phyloP scores from a whole-genome alignment of 2,113 vertebrate species.

The Menura novaehollandiae region DNA sequence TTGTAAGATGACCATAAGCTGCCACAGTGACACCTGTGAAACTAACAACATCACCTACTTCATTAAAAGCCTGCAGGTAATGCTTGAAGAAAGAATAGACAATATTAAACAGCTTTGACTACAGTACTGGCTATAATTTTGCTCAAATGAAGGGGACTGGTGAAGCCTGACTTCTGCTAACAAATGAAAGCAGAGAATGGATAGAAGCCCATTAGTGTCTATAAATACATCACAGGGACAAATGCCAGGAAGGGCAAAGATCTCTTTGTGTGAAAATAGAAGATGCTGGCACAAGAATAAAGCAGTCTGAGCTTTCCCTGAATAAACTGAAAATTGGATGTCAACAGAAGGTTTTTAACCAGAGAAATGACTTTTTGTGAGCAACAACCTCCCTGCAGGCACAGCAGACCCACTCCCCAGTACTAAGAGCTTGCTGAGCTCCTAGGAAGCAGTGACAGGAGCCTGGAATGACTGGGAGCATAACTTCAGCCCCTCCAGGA shows the following conservation, averaged over 20 bases:
- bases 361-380: not conserved
- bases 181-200: not conserved
- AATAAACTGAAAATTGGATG: constrained; percentile 25
- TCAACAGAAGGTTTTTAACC: constrained; percentile 22
- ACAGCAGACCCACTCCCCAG: not conserved
- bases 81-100: not conserved
- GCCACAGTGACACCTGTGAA: not conserved
- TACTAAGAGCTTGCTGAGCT: not conserved
- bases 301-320: not conserved
- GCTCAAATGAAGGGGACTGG: not conserved
- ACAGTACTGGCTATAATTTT: not conserved
- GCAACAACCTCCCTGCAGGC: not conserved
- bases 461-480: not conserved
- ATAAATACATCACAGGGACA: constrained; percentile 31
- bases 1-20: not conserved
- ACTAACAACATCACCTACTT: not conserved
- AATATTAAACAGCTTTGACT: not conserved
- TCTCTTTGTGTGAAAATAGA: constrained; percentile 30
- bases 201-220: constrained; percentile 6
- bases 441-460: not conserved
- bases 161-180: not conserved
- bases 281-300: constrained; percentile 28
- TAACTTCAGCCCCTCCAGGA: not conserved
- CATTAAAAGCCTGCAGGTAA: not conserved
- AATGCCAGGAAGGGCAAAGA: constrained; percentile 14